Evolutionary conservation across 2,113 vertebrate genomes (phyloP), one percentile per base, ranked within the genome.

Genomic region (Polypterus bichir): DNA sequence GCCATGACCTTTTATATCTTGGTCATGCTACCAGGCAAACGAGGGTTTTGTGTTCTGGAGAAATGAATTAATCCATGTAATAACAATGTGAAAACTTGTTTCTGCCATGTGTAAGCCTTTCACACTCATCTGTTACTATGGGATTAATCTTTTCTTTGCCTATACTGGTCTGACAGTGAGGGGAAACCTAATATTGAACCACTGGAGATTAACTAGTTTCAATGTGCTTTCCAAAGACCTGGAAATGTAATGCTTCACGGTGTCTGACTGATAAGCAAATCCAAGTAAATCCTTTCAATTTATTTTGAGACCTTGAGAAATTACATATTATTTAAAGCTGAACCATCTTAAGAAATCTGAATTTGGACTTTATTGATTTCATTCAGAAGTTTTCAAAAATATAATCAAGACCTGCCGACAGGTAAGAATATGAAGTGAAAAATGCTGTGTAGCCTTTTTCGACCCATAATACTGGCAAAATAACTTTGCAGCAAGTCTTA

Each of bases 261-360:
- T 81, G 71, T 82, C 81, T 70, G 64, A 80, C 81, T 87, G 86
- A 89, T 90, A 91, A 89, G 86, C 80, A 89, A 90, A 89, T 88
- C 84, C 84, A 62, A 72, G 75, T 76, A 87, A 89, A 90, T 89
- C 88, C 86, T 74, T 86, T 83, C 84, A 83, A 86, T 87, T 88
- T 86, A 87, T 88, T 86, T 88, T 78, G 82, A 80, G 79, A 80
- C 80, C 76, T 70, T 64, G 75, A 81, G 79, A 87, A 87, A 88
- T 84, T 74, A 84, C 71, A 79, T 80, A 83, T 77, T 85, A 84
- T 83, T 87, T 82, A 85, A 73, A 75, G 61, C 47, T 72, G 76
- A 73, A 73, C 66, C 62, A 77, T 77, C 76, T 86, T 64, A 49
- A 64, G 65, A 69, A 76, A 80, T 78, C 72, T 77, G 72, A 74